Evolutionary conservation across 2,888 invertebrate species (phyloP), one percentile per base, ranked within the genome.

Genomic region (Rutpela maculata): DNA sequence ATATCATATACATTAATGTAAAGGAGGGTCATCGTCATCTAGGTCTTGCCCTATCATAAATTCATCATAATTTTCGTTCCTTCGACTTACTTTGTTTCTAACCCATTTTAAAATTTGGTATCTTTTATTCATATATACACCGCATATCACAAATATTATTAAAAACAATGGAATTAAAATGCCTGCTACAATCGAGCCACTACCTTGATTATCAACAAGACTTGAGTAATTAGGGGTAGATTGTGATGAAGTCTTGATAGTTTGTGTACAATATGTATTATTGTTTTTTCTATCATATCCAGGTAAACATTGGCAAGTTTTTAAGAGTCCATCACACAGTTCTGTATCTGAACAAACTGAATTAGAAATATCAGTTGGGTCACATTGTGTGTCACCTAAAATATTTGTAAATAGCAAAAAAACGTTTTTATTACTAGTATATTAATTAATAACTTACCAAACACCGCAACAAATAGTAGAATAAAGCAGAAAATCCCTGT

Each of bases 11-110:
- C 31, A 73, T 81, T 83, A 86, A 79, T 79, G 83, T 67, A 89
- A 81, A 31, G 89, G 89, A 26, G 89, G 88, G 82, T 90, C 90
- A 78, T 89, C 89, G 75, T 88, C 88, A 78, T 89, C 88, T 71
- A 86, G 79, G 82, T 90, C 89, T 78, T 88, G 88, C 7, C 90
- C 90, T 79, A 90, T 90, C 89, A 90, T 90, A 76, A 90, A 89
- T 81, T 90, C 90, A 83, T 90, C 90, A 80, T 90, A 90, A 79
- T 86, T 89, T 78, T 84, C 86, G 78, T 86, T 86, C 85, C 89
- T 88, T 85, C 88, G 87, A 82, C 84, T 85, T 56, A 89, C 81
- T 81, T 88, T 89, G 75, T 84, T 87, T 74, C 88, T 85, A 43
- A 89, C 75, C 88, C 88, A 88, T 69, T 83, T 83, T 38, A 88